Base-by-base conservation (phyloP, 2,888 invertebrate species). In the Oasisia sp. region DNA sequence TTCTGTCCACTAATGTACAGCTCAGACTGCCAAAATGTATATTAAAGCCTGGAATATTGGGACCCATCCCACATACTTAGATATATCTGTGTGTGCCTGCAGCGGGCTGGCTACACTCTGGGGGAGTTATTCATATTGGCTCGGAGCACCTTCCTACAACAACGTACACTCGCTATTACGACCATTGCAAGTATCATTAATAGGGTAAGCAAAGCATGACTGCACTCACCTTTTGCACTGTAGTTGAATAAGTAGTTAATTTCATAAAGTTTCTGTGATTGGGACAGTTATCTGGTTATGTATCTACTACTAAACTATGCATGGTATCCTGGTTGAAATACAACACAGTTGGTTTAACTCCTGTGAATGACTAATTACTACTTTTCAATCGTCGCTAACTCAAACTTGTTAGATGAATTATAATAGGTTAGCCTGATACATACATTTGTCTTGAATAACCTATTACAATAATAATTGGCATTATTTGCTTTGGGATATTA, bases 61-160 rank as follows among this genome's bases (percentile, higher is more conserved):
- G 14, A 50, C 9, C 50, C 14, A 14, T 50, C 50, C 5, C 50
- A 50, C 14, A 50, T 50, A 50, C 50, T 50, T 50, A 50, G 50
- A 50, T 50, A 0, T 50, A 50, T 50, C 50, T 74, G 27, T 74
- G 74, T 74, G 74, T 74, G 19, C 74, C 27, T 74, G 12, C 94
- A 96, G 96, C 94, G 96, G 92, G 96, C 99, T 2, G 99, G 99
- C 0, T 99, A 99, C 96, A 98, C 98, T 0, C 96, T 99, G 19
- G 98, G 98, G 94, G 99, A 99, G 96, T 96, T 99, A 0, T 97
- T 99, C 94, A 98, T 98, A 93, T 96, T 99, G 0, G 97, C 98
- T 58, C 96, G 97, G 32, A 97, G 97, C 93, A 97, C 97, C 90
- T 97, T 98, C n/a, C 97, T 97, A 32, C 98, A 98, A 95, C 99